Base-by-base conservation (phyloP, 92 coral and sea anemone genomes). In the Zoanthus sansibaricus region DNA sequence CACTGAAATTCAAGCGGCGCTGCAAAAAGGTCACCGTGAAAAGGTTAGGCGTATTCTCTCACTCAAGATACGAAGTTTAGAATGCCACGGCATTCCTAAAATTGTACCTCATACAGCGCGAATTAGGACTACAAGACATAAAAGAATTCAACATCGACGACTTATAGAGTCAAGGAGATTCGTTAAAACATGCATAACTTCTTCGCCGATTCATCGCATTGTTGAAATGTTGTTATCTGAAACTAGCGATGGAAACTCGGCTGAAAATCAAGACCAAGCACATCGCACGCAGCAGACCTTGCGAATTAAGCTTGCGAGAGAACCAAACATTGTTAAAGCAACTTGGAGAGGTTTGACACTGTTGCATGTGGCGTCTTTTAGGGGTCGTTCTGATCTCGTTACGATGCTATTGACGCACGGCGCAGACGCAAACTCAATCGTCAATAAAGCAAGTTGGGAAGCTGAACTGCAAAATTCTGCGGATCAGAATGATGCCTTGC, bases 341-440 rank as follows among this genome's bases (percentile, higher is more conserved):
- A 54, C 49, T n/a, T 80, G 85, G 85, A 80, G 75, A 21, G 85
- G 85, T 6, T 5, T 80, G 16, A 66, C 72, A 7, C 31, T 80
- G 42, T 17, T 80, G 61, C 85, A 80, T 44, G 20, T 80, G 48
- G 85, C 85, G n/a, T 80, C 85, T 3, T 66, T 80, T 48, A 46
- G 10, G 46, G 85, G 85, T 10, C 64, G 73, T 16, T 44, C 20
- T 20, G 85, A 80, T 17, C 74, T 13, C 73, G 85, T 66, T 13
- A 13, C 85, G 18, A 46, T 72, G 32, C 59, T 80, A 11, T 64
- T 80, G 20, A 62, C 72, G 58, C 66, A 46, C 21, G 85, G 85
- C 18, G 85, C 85, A 17, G 85, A 80, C 20, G 62, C 73, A 7
- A 66, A 80, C 51, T 64, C 85, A 6, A 11, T 80, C 21, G 73